Evolutionary conservation across 2,888 invertebrate genomes (phyloP).

Genomic region (Campoplex nolae): DNA sequence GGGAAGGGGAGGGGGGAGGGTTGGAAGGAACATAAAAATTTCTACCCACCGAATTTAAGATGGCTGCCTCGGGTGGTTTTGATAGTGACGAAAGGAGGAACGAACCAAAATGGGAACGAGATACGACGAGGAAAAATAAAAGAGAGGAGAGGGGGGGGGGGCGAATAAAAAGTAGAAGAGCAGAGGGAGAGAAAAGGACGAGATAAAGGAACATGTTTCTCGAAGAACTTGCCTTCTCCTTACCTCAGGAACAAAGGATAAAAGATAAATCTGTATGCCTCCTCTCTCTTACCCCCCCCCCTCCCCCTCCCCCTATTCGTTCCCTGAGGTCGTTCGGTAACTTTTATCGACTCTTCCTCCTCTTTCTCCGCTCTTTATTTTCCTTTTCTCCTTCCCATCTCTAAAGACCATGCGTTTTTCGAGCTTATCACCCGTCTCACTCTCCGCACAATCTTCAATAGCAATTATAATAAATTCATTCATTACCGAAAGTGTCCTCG

Average conservation of each 20-base stretch:
- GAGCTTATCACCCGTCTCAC: constrained; percentile 24
- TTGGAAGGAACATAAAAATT: constrained; percentile 44
- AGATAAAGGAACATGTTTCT: constrained; percentile 63
- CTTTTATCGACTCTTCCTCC: constrained; percentile 62
- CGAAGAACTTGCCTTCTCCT: constrained; percentile 47
- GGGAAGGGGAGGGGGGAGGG: not conserved
- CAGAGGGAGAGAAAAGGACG: constrained; percentile 28
- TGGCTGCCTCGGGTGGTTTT: constrained; percentile 30
- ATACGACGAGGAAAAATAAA: constrained; percentile 22
- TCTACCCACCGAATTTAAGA: constrained; percentile 48
- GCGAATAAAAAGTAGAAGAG: constrained; percentile 1
- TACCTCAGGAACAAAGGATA: constrained; percentile 54
- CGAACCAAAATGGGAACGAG: constrained; percentile 13
- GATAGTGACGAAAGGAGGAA: constrained; percentile 45
- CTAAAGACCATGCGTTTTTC: constrained; percentile 27
- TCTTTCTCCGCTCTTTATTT: constrained; percentile 41
- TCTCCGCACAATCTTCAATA: constrained; percentile 31
- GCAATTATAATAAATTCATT: constrained; percentile 30
- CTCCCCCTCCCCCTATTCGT: not conserved
- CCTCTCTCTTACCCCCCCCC: not conserved
- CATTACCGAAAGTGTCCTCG: not conserved
- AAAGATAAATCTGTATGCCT: constrained; percentile 55
- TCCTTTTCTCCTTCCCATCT: constrained; percentile 4
- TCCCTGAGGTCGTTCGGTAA: constrained; percentile 62
- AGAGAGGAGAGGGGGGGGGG: not conserved